Percentiles rank a stretch among this genome's conserved stretches.
phyloP scores from a whole-genome alignment of 2,888 invertebrate genomes.

The Ophion obscuratus region DNA sequence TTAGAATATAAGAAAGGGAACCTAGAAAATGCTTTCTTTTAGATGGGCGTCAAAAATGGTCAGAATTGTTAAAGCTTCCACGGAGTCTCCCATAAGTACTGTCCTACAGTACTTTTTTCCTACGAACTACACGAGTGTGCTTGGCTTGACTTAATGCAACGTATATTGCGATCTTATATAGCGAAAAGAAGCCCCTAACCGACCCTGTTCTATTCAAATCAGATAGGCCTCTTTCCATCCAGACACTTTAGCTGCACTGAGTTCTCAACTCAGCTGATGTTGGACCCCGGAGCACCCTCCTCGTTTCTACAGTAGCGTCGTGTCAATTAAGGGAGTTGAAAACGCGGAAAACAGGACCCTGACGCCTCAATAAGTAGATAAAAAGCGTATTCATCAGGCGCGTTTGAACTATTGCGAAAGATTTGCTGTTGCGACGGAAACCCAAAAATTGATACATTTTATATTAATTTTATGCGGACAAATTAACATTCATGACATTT shows the following conservation, averaged over 20 bases:
- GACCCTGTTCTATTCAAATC: conserved; percentile 77
- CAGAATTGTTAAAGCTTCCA: not conserved
- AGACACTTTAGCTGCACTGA: conserved; percentile 71
- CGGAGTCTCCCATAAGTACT: not conserved
- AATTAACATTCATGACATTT: not conserved
- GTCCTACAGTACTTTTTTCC: conserved; percentile 16
- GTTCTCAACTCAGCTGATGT: conserved; percentile 51
- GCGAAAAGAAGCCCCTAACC: conserved; percentile 74
- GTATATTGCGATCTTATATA: conserved; percentile 51
- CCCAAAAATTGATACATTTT: not conserved
- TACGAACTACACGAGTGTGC: conserved; percentile 35
- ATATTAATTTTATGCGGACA: not conserved
- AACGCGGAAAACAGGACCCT: not conserved
- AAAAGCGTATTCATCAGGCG: not conserved
- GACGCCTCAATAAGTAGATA: conserved; percentile 27
- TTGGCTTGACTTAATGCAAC: conserved; percentile 23
- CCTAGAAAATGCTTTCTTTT: too few relatives aligned
- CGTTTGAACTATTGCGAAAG: not conserved
- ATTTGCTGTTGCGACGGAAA: not conserved
- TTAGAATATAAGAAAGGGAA: not conserved
- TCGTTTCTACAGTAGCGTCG: not conserved
- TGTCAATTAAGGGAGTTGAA: conserved; percentile 32
- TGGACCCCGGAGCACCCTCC: conserved; percentile 10
- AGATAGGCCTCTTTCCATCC: conserved; percentile 76
- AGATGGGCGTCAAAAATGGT: too few relatives aligned